Base-by-base conservation (phyloP, 2,888 invertebrate species). In the Cremastinae sp. region DNA sequence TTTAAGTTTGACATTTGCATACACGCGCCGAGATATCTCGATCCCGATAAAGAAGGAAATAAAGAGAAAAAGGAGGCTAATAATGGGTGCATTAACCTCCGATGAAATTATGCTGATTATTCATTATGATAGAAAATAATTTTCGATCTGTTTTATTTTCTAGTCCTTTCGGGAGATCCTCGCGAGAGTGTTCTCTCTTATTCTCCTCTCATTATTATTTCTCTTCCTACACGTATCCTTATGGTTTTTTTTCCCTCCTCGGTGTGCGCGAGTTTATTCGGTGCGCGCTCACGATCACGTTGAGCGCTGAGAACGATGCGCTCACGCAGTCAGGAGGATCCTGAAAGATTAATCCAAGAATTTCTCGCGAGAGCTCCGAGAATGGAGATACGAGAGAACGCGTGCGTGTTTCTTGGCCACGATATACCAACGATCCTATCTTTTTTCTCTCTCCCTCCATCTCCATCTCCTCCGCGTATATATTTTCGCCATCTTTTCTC, bases 401-500 rank as follows among this genome's bases (percentile, higher is more conserved):
- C 65, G 72, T 79, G 79, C 79, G 71, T 68, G 78, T 74, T 75
- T 68, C 69, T 77, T 72, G 79, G 79, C 78, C 79, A 72, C 78
- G 79, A 69, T 83, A n/a, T n/a, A 79, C 80, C 74, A 64, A 73
- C 73, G 78, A 78, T 80, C 82, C 78, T 74, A 74, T 74, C 80
- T 79, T 28, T 58, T 22, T 28, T 28, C 75, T 59, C 71, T 62
- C 71, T 68, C 39, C 18, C 22, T 37, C 59, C 41, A 16, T 41
- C 28, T 65, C 14, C 22, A 37, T 64, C 53, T 41, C 39, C 56
- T 61, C 18, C 56, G 55, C 22, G 51, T 51, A 66, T 64, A 28
- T 35, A 12, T 18, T 53, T 49, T 37, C 22, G 47, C 56, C 56
- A 58, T 22, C 56, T 68, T 28, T 28, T 49, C 43, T 43, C 22